Conservation (phyloP, 2,888 invertebrate genomes). For the Rhamnusium bicolor region DNA sequence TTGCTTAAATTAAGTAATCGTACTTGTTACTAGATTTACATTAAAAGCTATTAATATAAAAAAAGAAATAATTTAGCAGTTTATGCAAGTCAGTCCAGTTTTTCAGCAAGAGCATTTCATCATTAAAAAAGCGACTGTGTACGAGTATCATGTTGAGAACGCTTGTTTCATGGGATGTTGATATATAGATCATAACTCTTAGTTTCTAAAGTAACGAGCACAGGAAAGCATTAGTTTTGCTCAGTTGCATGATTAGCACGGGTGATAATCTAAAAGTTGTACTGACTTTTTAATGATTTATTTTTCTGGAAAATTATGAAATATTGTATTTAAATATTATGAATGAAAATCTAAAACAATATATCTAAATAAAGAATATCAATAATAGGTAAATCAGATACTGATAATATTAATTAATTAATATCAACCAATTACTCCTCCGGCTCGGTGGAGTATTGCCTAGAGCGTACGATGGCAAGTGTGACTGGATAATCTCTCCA, state of each 20-base stretch:
- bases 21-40: neutral
- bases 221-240: neutral
- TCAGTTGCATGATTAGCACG: neutral
- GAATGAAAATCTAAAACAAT: too few relatives aligned
- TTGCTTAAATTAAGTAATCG: too few relatives aligned
- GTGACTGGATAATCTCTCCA: too few relatives aligned
- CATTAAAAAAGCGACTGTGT: neutral
- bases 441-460: too few relatives aligned
- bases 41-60: neutral
- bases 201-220: neutral
- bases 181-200: conserved; percentile 10
- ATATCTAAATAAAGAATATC: too few relatives aligned
- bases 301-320: too few relatives aligned
- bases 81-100: neutral
- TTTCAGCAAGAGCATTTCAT: neutral
- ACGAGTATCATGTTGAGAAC: neutral
- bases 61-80: neutral
- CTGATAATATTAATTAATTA: too few relatives aligned
- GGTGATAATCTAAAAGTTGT: neutral
- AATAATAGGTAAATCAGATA: too few relatives aligned
- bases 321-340: too few relatives aligned
- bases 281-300: too few relatives aligned
- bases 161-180: neutral
- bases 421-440: too few relatives aligned
- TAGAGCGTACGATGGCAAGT: too few relatives aligned